Evolutionary conservation across 2,113 vertebrate species (phyloP).

Genomic region (Elachura formosa): DNA sequence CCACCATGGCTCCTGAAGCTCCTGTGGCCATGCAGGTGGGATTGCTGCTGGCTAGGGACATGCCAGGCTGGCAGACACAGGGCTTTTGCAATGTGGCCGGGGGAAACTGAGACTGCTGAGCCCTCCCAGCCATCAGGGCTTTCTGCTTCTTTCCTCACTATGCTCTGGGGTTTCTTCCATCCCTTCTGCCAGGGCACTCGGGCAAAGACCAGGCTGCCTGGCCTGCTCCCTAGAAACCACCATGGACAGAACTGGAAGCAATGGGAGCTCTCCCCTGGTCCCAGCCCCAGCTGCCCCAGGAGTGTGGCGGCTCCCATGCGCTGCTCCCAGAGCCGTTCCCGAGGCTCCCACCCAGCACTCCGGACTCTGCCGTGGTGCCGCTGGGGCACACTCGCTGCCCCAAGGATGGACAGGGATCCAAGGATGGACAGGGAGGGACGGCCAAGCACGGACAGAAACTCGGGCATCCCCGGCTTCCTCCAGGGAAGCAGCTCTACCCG

Average conservation of each 20-base stretch:
- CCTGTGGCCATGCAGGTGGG: rapidly evolving
- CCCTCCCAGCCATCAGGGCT: background rate
- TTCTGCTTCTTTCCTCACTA: rapidly evolving
- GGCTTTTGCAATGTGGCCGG: background rate
- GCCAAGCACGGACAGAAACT: background rate
- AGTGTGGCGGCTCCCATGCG: rapidly evolving
- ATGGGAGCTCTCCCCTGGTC: background rate
- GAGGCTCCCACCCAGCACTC: background rate
- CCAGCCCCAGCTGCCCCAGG: background rate
- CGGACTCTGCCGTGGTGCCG: rapidly evolving
- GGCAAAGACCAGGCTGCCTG: background rate
- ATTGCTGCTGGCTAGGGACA: background rate
- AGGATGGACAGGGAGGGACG: background rate
- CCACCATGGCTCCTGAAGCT: background rate
- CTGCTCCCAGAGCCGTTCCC: rapidly evolving
- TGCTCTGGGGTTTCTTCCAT: background rate
- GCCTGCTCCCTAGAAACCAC: rapidly evolving
- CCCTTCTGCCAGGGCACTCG: background rate
- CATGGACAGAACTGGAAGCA: background rate
- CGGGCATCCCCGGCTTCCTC: background rate
- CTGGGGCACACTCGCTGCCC: rapidly evolving
- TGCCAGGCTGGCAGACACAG: background rate
- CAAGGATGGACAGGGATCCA: background rate
- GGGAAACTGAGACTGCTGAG: background rate
- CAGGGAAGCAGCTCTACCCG: background rate